Base-by-base conservation (phyloP, 2,888 invertebrate species). In the Onthophagus sagittarius region DNA sequence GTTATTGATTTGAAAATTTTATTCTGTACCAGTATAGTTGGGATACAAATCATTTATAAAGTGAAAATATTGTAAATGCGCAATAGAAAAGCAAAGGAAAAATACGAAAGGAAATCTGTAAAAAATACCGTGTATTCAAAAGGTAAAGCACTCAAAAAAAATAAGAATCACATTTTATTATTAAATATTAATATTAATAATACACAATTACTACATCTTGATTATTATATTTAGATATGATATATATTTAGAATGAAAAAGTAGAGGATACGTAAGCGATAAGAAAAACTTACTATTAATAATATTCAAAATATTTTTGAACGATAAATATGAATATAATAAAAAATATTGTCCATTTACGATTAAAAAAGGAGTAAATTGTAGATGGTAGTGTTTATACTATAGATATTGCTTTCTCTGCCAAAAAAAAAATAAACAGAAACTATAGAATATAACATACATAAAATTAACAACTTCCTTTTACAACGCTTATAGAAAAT, bases 1-100 rank as follows among this genome's bases (percentile, higher is more conserved):
- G 78, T 78, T 78, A 78, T 75, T 73, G 73, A 79, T 83, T 82
- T 81, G 75, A 78, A 84, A 81, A 83, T 82, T 83, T 82, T 84
- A 84, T 84, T 83, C 83, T 84, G 82, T 81, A 79, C 82, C 79
- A 31, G 69, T 75, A 53, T 9, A 79, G 71, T 63, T 31, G 13
- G 33, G 69, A 73, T 62, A 69, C 65, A 73, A 73, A 70, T 15
- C 65, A 70, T 53, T 53, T 23, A 23, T 23, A 53, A 9, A 53
- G 70, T 64, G 70, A 32, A 64, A 70, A 70, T 73, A 69, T 14
- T 63, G 23, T 33, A 63, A 62, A 23, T 72, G 69, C 67, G 23
- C 33, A 73, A 70, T 70, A 33, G 53, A 63, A 67, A 53, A 23
- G 23, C 23, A 23, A 23, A 23, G 23, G 13, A 72, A 13, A 63